Percentiles rank a stretch among this genome's conserved stretches.
Conservation (phyloP, 2,113 vertebrate genomes). For the Pseudopodoces humilis region DNA sequence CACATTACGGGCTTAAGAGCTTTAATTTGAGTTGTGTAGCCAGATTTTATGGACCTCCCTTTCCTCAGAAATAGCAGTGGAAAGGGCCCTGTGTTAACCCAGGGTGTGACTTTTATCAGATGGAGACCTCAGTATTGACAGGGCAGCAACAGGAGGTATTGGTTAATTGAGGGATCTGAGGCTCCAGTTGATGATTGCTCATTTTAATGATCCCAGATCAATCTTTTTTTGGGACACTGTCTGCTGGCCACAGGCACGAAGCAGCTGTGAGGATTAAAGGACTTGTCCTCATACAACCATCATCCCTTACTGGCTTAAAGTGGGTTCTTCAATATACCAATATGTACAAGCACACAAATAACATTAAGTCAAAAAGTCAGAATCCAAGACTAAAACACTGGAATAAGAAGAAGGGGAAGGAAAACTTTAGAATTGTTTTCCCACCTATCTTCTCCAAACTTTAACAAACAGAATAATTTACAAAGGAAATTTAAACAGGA, state of each 20-base stretch:
- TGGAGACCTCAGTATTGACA: not conserved
- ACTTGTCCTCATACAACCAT: not conserved
- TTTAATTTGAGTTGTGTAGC: not conserved
- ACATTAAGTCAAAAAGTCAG: not conserved
- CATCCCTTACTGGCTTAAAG: not conserved
- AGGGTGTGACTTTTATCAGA: not conserved
- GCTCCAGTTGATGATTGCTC: not conserved
- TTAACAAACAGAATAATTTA: not conserved
- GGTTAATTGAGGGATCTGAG: not conserved
- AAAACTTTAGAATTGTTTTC: not conserved
- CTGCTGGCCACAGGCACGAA: not conserved
- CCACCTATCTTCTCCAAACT: not conserved
- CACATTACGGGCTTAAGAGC: not conserved
- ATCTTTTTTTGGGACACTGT: not conserved
- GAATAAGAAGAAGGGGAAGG: not conserved
- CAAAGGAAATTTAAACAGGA: not conserved
- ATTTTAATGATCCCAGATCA: not conserved
- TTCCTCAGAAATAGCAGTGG: not conserved
- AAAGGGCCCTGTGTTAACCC: not conserved
- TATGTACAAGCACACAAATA: not conserved
- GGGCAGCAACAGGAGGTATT: not conserved
- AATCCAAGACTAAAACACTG: not conserved
- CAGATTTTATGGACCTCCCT: not conserved
- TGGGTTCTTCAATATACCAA: not conserved
- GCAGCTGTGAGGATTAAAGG: not conserved